Base-by-base conservation (phyloP, 2,797 vertebrate species). In the Nyctalus aviator region DNA sequence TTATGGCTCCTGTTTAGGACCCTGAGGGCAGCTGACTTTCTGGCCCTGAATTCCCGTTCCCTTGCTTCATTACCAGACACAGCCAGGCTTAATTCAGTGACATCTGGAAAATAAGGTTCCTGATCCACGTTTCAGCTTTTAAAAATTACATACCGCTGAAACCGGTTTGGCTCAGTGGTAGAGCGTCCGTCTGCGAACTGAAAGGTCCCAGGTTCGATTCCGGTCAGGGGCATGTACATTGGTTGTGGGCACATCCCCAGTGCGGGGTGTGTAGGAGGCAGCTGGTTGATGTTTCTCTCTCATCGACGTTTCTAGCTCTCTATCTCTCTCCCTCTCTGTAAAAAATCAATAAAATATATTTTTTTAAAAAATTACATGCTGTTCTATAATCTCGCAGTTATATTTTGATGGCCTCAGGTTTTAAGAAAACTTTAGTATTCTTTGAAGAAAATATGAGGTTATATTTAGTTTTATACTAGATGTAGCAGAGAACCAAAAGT, bases 51-150 rank as follows among this genome's bases (percentile, higher is more conserved):
- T 55, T 88, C 75, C 55, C 46, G 7, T 62, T 66, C 85, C 41
- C 35, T 71, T 62, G 69, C 62, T 66, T 90, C 35, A 14, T 11
- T 32, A 82, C 83, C 59, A 69, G 82, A 77, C 41, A 23, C 35
- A 55, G 82, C 83, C 41, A 35, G 78, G 75, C 71, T 73, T 27
- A 78, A 78, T 8, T 87, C 82, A 41, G 83, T n/a, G 91, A 86
- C 95, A 95, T 92, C 85, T 97, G 94, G 86, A 95, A 93, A 96
- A 66, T 46, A 50, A 90, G 37, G 89, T 76, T 81, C 35, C 35
- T 55, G 86, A 14, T 62, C 83, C 30, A 0, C 35, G 62, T 50
- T 88, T 77, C 50, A 86, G 92, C 11, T 92, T 84, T 88, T 48
- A 53, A 88, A 92, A 93, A 68, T 27, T 11, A 17, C 46, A 23